Evolutionary conservation across 2,797 vertebrate genomes (phyloP), one percentile per base, ranked within the genome.

Genomic region (Cossypha heuglini): DNA sequence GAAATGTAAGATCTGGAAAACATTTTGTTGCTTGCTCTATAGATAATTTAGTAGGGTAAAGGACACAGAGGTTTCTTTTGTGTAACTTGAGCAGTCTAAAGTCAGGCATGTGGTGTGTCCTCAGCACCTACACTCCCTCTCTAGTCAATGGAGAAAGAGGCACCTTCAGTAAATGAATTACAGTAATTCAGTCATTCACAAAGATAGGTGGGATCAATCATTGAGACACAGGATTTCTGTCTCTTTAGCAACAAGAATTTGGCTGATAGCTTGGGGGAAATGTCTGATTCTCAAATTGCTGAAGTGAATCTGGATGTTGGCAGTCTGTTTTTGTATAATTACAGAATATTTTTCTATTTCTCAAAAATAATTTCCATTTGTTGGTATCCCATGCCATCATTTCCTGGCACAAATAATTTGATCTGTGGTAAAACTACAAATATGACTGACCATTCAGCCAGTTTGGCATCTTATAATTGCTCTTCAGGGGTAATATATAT

Each of bases 41-140:
- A 46, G 48, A 38, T 83, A 77, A 77, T 64, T 58, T 19, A 67
- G 52, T 45, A 74, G 12, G 42, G 77, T 90, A 64, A 93, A 88
- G 38, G 49, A 52, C 22, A 46, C 10, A 45, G 38, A 59, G 29
- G 35, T 57, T 75, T 84, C 61, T 80, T 90, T 79, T 48, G 62
- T 11, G 2, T 37, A 63, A 58, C 22, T 67, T 54, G 11, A 79
- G 45, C 21, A 16, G 33, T 67, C 31, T 76, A 3, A 67, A 88
- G 19, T 43, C 10, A 5, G 11, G 9, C 28, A 7, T 14, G 13
- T 57, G 42, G 9, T 77, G 52, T 80, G 54, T 67, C 35, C 38
- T 84, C 1, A 1, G 45, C 35, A 61, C 19, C 66, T 57, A 51
- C 6, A 1, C 17, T 74, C 15, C 25, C n/a, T 62, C 9, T 61